Evolutionary conservation across 2,113 vertebrate genomes (phyloP), one percentile per base, ranked within the genome.

Genomic region (Tragelaphus buxtoni): DNA sequence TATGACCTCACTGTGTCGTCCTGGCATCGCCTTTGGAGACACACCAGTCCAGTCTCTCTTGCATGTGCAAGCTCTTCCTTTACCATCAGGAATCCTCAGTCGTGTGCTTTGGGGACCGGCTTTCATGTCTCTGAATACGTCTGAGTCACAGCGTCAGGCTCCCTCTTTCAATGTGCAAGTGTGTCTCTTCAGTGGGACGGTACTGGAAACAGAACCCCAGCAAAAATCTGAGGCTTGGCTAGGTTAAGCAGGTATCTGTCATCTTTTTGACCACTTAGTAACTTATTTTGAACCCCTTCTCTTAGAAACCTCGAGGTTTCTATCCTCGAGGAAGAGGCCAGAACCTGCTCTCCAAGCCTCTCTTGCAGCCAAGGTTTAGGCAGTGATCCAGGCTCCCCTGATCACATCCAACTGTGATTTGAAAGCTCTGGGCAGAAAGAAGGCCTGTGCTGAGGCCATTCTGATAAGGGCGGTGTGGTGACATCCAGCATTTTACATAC

Each of bases 311-410:
- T 32, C 35, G 35, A 35, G 35, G 35, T 35, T 35, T 35, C 35
- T 85, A 30, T 92, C 49, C 35, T 16, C 13, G 16, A 84, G 63
- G n/a, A 90, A 87, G 45, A 74, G 92, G 56, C 74, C n/a, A 55
- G 69, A 82, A 60, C 22, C 9, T 82, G 79, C 63, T 85, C 60
- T 80, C 24, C 30, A 60, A 47, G 53, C 72, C 11, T 79, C 18
- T 65, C n/a, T 77, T 81, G 18, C 35, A 77, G 79, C 74, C 79
- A 60, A 74, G 28, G 16, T 79, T 86, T 86, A 51, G 24, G 9
- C 51, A 0, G 8, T 14, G 90, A 69, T 53, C 83, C 55, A 49
- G 35, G 42, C 1, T 39, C 55, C 30, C 32, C 26, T 63, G 45
- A 86, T 85, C 30, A 30, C 55, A 49, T 12, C 6, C 53, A 80